A percentile compares a stretch with the other conserved stretches of the same genome.
Evolutionary conservation across 2,888 invertebrate genomes (phyloP).

Genomic region (Pterostichus niger): DNA sequence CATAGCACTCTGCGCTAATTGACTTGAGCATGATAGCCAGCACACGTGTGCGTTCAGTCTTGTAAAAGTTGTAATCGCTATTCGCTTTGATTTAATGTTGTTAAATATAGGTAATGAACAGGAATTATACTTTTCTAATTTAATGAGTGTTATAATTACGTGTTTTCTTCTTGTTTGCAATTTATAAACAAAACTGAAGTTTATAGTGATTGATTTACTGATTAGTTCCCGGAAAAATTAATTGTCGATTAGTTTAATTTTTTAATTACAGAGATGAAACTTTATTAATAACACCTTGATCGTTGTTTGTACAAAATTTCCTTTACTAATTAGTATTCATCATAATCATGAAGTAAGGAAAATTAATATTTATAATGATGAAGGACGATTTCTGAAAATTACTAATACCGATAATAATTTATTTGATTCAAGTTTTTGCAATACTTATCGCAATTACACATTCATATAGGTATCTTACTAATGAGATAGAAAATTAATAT

Average conservation of each 20-base stretch:
- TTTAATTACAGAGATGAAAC: slow-evolving; percentile 49
- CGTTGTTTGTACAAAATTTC: slow-evolving; percentile 44
- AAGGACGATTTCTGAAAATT: not conserved
- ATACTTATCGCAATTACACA: not conserved
- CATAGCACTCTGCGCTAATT: slow-evolving; percentile 18
- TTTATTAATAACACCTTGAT: slow-evolving; percentile 42
- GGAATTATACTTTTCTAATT: slow-evolving; percentile 53
- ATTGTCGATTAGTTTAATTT: slow-evolving; percentile 49
- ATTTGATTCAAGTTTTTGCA: slow-evolving; percentile 23
- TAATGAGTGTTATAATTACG: slow-evolving; percentile 45
- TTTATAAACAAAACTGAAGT: slow-evolving; percentile 51
- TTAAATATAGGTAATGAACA: slow-evolving; percentile 45
- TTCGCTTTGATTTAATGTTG: slow-evolving; percentile 48
- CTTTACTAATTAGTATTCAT: slow-evolving; percentile 33
- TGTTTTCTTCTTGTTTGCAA: slow-evolving; percentile 57
- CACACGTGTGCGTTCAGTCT: slow-evolving; percentile 37
- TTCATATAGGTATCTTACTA: not conserved
- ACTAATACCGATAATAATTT: not conserved
- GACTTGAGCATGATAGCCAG: slow-evolving; percentile 7
- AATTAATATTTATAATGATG: slow-evolving; percentile 43
- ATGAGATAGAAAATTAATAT: too few relatives aligned
- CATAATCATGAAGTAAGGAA: slow-evolving; percentile 18
- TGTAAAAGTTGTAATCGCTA: slow-evolving; percentile 45
- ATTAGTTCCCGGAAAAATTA: slow-evolving; percentile 51
- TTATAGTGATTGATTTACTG: slow-evolving; percentile 40